phyloP scores from a whole-genome alignment of 2,797 vertebrate species.

The Catharus ustulatus region DNA sequence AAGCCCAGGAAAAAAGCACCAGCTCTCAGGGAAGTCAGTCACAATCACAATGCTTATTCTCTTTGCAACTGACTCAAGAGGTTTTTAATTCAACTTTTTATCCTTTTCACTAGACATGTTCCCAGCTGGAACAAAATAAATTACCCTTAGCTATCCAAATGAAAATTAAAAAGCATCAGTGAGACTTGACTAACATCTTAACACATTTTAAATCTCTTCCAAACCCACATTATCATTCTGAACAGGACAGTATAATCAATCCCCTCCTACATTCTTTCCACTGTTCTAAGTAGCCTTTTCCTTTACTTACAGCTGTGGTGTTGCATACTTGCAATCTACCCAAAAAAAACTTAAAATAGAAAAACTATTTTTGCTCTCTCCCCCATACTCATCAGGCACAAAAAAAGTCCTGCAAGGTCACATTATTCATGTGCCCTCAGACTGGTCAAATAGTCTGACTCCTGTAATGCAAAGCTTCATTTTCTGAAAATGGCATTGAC shows the following conservation, averaged over 20 bases:
- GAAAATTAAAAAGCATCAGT: constrained; percentile 33
- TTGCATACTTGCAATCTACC: background rate
- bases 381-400: background rate
- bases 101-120: background rate
- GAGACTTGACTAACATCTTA: background rate
- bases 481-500: background rate
- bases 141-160: constrained; percentile 16
- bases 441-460: background rate
- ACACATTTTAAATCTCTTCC: background rate
- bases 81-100: constrained; percentile 26
- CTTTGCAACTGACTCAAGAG: background rate
- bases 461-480: background rate
- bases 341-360: background rate
- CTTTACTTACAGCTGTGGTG: background rate
- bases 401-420: background rate
- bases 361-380: background rate
- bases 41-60: background rate
- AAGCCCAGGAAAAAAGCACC: background rate
- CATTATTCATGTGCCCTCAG: background rate
- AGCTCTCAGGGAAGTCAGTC: background rate
- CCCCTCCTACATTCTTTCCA: background rate
- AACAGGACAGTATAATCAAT: constrained; percentile 5
- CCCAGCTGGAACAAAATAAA: constrained; percentile 3
- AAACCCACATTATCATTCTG: background rate
- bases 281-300: background rate